Percentiles rank a stretch among this genome's conserved stretches.
Evolutionary conservation across 2,888 invertebrate genomes (phyloP).

Genomic region (Chaetogeoica ovagalla): DNA sequence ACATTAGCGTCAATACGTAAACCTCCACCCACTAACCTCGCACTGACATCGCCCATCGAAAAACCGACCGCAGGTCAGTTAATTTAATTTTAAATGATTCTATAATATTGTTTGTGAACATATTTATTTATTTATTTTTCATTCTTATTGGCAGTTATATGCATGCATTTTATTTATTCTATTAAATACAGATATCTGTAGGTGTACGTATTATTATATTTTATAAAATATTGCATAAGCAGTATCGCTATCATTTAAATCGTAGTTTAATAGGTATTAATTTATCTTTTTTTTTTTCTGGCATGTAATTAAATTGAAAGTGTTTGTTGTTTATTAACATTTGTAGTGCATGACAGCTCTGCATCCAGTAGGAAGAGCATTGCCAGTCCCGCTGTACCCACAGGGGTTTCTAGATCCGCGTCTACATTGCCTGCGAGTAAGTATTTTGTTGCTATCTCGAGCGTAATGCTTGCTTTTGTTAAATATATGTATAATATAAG

Average conservation of each 20-base stretch:
- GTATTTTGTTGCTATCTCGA: slow-evolving; percentile 33
- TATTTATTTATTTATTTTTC: slow-evolving; percentile 1
- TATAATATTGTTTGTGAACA: slow-evolving; percentile 5
- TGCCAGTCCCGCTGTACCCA: slow-evolving; percentile 35
- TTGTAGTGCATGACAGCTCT: slow-evolving; percentile 53
- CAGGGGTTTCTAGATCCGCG: slow-evolving; percentile 39
- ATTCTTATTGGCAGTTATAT: slow-evolving; percentile 2
- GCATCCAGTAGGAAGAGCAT: slow-evolving; percentile 47
- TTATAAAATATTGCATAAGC: slow-evolving; percentile 6
- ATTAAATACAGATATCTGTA: background rate
- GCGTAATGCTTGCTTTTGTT: slow-evolving; percentile 47
- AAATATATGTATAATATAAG: background rate
- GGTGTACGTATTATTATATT: background rate
- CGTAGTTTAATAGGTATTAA: slow-evolving; percentile 21
- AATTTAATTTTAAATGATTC: background rate
- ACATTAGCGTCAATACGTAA: slow-evolving; percentile 57
- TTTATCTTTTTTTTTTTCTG: slow-evolving; percentile 9
- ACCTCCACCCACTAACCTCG: slow-evolving; percentile 58
- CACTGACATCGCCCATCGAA: slow-evolving; percentile 57
- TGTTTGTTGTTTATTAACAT: slow-evolving; percentile 50
- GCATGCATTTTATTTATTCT: slow-evolving; percentile 8
- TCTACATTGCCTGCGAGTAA: slow-evolving; percentile 48
- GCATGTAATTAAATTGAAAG: slow-evolving; percentile 48
- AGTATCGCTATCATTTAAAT: background rate
- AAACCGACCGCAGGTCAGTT: slow-evolving; percentile 57